phyloP scores from a whole-genome alignment of 1,140 invertebrate species.

The Drosophila nigrodunni region DNA sequence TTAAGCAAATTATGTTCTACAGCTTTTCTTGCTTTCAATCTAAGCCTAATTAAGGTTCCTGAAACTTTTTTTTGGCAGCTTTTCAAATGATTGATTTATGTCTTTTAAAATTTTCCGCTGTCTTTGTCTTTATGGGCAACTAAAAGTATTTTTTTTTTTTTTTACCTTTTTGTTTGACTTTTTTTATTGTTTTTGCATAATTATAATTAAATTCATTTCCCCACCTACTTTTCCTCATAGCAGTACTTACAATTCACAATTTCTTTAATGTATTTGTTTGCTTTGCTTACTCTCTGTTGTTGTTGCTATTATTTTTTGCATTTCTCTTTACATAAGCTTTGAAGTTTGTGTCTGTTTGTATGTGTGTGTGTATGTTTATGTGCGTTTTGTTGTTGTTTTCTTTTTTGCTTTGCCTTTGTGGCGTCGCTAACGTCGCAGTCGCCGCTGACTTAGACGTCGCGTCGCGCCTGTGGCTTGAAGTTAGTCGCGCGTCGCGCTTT shows the following conservation, averaged over 20 bases:
- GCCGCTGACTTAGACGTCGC: slow-evolving; percentile 38
- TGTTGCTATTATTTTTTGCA: slow-evolving; percentile 42
- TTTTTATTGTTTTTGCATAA: slow-evolving; percentile 26
- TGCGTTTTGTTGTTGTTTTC: slow-evolving; percentile 34
- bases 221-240: slow-evolving; percentile 52
- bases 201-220: slow-evolving; percentile 54
- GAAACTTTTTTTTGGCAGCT: no score
- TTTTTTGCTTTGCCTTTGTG: slow-evolving; percentile 25
- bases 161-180: neutral
- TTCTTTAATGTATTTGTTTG: slow-evolving; percentile 28
- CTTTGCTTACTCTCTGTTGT: slow-evolving; percentile 12
- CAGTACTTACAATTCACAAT: slow-evolving; percentile 42
- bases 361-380: slow-evolving; percentile 12
- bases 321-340: slow-evolving; percentile 63
- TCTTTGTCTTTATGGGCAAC: slow-evolving; percentile 24
- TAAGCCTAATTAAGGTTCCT: no score
- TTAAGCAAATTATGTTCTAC: no score
- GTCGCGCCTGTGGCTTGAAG: slow-evolving; percentile 47
- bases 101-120: neutral
- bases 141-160: slow-evolving; percentile 25
- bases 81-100: no score
- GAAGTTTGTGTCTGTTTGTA: slow-evolving; percentile 18
- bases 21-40: no score
- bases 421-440: slow-evolving; percentile 15
- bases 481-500: slow-evolving; percentile 67